These are phyloP conservation scores for Henricia sp. DNA, from an alignment of 53 echinoderm and acorn worm genomes.

Conservation along the genomic window DNA sequence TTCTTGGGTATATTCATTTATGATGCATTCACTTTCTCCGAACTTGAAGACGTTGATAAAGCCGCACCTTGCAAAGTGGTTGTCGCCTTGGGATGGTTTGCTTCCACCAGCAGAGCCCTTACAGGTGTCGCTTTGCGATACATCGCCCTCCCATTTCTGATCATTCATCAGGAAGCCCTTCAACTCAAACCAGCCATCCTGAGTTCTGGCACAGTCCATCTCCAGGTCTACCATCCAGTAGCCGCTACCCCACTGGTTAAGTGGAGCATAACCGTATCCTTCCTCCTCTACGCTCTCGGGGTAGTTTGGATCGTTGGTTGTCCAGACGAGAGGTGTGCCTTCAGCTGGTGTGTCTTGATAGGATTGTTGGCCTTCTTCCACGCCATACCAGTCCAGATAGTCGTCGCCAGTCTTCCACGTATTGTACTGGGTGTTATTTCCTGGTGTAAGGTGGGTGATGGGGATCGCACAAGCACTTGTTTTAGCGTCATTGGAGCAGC, in stretches of 20 bases:
- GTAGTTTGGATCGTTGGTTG: conserved; percentile 69
- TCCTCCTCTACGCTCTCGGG: conserved; percentile 46
- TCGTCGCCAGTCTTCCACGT: conserved; percentile 72
- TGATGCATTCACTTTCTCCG: conserved; percentile 62
- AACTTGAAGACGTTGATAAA: conserved; percentile 81
- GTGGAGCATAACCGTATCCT: conserved; percentile 80
- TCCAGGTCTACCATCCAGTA: conserved; percentile 93
- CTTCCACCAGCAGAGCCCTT: conserved; percentile 72
- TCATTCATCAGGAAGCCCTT: conserved; percentile 69
- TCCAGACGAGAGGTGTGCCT: conserved; percentile 89
- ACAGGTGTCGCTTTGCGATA: conserved; percentile 53
- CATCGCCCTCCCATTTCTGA: conserved; percentile 77
- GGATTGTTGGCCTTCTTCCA: conserved; percentile 57
- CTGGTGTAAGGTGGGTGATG: conserved; percentile 72
- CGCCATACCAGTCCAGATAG: conserved; percentile 72
- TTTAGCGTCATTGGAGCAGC: conserved; percentile 66
- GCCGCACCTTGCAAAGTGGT: conserved; percentile 83
- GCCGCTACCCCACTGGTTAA: conserved; percentile 82
- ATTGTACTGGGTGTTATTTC: conserved; percentile 72
- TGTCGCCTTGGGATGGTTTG: conserved; percentile 61
- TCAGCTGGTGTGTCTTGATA: conserved; percentile 31
- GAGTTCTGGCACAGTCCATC: conserved; percentile 78
- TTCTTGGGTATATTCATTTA: conserved; percentile 23
- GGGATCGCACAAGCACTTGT: conserved; percentile 75
- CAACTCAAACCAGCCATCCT: conserved; percentile 89